These are phyloP conservation scores for Apistogramma diplotaenia DNA, from an alignment of 2,113 vertebrate genomes.

Conservation along the genomic window DNA sequence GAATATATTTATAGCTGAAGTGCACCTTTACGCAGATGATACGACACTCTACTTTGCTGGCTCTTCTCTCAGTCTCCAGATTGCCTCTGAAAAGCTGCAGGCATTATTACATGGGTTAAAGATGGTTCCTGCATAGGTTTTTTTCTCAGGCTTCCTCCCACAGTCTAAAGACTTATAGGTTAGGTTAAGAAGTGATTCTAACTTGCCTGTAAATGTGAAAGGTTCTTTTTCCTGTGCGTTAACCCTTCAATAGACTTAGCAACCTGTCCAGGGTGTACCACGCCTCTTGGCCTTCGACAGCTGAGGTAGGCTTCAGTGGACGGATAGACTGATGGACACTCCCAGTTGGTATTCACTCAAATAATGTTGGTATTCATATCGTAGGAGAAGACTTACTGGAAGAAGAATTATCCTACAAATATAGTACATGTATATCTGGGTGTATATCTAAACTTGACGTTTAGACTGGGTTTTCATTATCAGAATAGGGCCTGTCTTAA, in stretches of 20 bases:
- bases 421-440: fast-evolving
- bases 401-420: background rate
- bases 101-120: background rate
- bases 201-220: background rate
- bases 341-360: background rate
- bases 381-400: background rate
- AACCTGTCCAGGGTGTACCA: too few species aligned
- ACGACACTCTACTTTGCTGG: background rate
- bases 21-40: background rate
- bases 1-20: background rate
- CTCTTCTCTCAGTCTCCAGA: background rate
- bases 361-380: background rate
- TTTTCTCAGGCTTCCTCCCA: background rate
- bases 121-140: too few species aligned
- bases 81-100: background rate
- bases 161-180: background rate
- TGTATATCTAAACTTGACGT: too few species aligned
- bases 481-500: background rate
- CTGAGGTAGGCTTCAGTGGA: fast-evolving
- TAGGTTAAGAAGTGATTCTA: background rate
- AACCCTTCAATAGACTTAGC: background rate
- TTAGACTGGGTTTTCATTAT: background rate
- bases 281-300: background rate
- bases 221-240: background rate
- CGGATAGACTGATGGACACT: background rate